Percentiles rank a stretch among this genome's conserved stretches.
These are phyloP conservation scores for Ibidorhyncha struthersii DNA, from an alignment of 2,113 vertebrate genomes.

Conservation along the genomic window DNA sequence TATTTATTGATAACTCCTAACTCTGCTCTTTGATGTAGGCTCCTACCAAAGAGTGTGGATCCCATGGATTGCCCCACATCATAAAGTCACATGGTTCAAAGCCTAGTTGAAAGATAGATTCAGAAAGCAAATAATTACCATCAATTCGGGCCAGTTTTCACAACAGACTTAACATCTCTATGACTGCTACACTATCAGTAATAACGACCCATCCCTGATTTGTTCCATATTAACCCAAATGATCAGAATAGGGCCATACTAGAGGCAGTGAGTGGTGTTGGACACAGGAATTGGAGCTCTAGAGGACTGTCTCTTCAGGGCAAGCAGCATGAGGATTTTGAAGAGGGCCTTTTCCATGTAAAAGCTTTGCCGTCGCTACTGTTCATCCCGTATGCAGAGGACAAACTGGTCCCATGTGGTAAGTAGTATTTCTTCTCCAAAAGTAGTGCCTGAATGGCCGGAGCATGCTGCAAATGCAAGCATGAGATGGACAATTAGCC, in stretches of 20 bases:
- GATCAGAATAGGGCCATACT: not conserved
- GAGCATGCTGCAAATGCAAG: not conserved
- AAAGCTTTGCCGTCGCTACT: not conserved
- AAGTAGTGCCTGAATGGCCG: not conserved
- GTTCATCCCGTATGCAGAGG: not conserved
- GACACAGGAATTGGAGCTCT: not conserved
- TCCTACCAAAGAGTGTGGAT: not conserved
- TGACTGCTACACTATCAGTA: not conserved
- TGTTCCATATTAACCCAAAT: not conserved
- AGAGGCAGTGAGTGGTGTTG: not conserved
- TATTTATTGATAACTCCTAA: not conserved
- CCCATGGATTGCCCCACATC: not conserved
- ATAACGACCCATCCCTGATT: not conserved
- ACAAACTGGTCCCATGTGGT: not conserved
- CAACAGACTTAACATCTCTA: not conserved
- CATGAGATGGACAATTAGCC: not conserved
- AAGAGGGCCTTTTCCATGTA: not conserved
- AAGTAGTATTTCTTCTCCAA: not conserved
- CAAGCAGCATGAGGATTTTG: not conserved
- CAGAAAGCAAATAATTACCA: not conserved
- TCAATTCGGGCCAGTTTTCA: not conserved
- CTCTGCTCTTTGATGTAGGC: not conserved
- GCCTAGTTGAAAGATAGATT: not conserved
- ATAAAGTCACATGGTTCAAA: not conserved
- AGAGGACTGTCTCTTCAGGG: no score